phyloP scores from a whole-genome alignment of 2,797 vertebrate species.

The Acrossocheilus fasciatus region DNA sequence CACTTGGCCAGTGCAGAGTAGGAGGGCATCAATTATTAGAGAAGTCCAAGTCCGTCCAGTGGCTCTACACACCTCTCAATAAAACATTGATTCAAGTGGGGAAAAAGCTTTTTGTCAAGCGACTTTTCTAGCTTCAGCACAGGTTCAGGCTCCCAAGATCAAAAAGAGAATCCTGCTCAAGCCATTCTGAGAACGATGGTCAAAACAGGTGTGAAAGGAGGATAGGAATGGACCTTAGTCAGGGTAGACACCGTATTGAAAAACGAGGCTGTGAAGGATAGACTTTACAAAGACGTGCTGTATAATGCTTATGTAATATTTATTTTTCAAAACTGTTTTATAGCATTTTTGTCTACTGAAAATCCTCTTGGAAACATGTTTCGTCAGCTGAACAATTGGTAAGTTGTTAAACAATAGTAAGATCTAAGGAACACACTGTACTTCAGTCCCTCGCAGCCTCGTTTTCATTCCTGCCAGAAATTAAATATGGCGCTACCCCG shows the following conservation, averaged over 20 bases:
- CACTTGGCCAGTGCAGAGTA: constrained; percentile 6
- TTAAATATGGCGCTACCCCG: constrained; percentile 6
- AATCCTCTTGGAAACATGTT: neutral
- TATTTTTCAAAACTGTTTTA: neutral
- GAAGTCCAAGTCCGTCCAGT: constrained; percentile 16
- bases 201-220: neutral
- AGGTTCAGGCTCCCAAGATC: constrained; percentile 22
- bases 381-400: neutral
- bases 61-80: constrained; percentile 49
- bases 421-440: neutral
- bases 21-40: constrained; percentile 15
- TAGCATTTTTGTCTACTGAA: neutral
- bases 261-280: neutral
- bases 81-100: constrained; percentile 51
- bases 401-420: neutral
- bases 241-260: neutral
- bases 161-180: neutral
- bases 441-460: neutral
- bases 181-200: neutral
- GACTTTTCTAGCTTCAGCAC: constrained; percentile 48
- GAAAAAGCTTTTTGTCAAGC: constrained; percentile 40
- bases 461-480: constrained; percentile 5
- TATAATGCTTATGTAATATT: neutral
- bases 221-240: neutral
- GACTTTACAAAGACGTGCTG: neutral